Conservation (phyloP, 2,113 vertebrate species). For the Xenopus laevis region DNA sequence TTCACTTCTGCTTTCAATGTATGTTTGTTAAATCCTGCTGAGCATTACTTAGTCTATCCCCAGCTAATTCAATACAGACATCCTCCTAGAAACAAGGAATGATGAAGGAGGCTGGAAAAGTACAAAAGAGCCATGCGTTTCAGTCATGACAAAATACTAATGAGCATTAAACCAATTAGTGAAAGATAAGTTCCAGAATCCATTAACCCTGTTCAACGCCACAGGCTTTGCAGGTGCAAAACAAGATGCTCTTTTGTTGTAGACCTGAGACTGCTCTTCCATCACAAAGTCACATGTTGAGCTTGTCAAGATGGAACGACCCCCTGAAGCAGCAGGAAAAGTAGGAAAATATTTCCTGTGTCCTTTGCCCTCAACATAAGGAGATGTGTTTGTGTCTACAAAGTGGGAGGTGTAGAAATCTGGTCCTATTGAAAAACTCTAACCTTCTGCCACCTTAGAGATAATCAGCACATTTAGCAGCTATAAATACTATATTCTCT, state of each 20-base stretch:
- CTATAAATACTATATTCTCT: too few species aligned
- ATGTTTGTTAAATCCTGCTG: too few species aligned
- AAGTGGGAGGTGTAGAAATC: too few species aligned
- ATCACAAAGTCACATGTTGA: background rate
- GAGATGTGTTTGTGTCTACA: background rate
- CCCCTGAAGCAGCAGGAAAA: background rate
- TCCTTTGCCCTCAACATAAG: background rate
- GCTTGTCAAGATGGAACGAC: background rate
- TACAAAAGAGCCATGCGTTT: background rate
- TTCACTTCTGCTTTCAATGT: too few species aligned
- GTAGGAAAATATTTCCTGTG: background rate
- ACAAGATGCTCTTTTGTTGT: background rate
- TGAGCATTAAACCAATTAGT: conserved; percentile 23
- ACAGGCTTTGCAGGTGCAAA: conserved; percentile 12
- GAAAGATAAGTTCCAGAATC: conserved; percentile 18
- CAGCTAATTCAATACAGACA: conserved; percentile 10
- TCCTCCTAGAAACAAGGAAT: conserved; percentile 14
- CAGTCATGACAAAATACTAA: conserved; percentile 30
- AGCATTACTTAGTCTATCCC: background rate
- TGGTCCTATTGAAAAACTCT: too few species aligned
- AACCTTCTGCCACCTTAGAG: too few species aligned
- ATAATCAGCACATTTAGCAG: too few species aligned
- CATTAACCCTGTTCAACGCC: conserved; percentile 17
- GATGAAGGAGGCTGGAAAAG: background rate
- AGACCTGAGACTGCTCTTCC: background rate